Evolutionary conservation across 2,113 vertebrate genomes (phyloP), one percentile per base, ranked within the genome.

Genomic region (Brachyhypopomus gauderio): DNA sequence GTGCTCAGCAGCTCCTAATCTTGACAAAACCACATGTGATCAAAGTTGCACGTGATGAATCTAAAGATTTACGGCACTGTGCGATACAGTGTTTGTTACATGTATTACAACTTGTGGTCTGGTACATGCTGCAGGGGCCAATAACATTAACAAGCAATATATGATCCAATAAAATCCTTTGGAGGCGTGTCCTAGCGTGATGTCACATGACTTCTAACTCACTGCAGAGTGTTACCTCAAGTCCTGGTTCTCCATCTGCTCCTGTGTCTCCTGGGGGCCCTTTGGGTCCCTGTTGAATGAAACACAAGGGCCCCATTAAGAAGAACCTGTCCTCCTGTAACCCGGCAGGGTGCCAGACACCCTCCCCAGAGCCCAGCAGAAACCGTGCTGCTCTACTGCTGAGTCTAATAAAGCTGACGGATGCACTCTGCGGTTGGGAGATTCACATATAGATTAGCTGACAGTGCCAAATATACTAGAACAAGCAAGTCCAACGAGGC

Each of bases 181-280:
- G 45, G 45, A 52, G 45, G 45, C 12, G 45, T 52, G 45, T 52
- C 45, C 45, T 14, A 52, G 14, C 12, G 5, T 14, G 45, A 14
- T 3, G 14, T 14, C 12, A 30, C 30, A 3, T 52, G 9, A 3
- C n/a, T 4, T 59, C 56, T 59, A 7, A 59, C 20, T 62, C 19
- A 6, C 19, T 38, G 30, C 19, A 3, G 3, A 45, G 12, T 23
- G 66, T 64, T 90, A 99, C 98, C 94, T 98, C 96, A 86, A 82
- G 83, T 16, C 98, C 98, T 78, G 89, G 93, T 87, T 97, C 96
- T 92, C 97, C 98, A 86, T 92, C 82, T 82, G 93, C 88, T 78
- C 98, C 98, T 85, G 87, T 72, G 30, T 97, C 95, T 55, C 98
- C 98, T 64, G 90, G 91, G 25, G 92, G 92, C 87, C 98, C 98